These are phyloP conservation scores for Circaetus gallicus DNA, from an alignment of 2,113 vertebrate genomes.

Conservation along the genomic window DNA sequence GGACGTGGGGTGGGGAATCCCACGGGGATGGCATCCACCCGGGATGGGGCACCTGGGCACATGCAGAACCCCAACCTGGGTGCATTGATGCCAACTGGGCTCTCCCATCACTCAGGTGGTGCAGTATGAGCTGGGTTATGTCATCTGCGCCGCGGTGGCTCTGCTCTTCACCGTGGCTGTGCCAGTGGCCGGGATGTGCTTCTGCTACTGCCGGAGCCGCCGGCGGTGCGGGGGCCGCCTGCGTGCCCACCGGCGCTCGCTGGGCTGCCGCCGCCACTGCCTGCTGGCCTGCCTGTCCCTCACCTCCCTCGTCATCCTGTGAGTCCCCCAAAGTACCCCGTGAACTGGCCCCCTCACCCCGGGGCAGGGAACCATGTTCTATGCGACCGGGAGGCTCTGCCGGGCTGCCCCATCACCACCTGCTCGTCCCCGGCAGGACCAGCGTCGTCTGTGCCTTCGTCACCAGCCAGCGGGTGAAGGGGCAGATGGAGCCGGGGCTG, in stretches of 20 bases:
- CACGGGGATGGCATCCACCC: fast-evolving
- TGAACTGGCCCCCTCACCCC: fast-evolving
- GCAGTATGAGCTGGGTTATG: conserved; percentile 76
- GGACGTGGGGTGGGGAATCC: fast-evolving
- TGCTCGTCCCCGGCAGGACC: not conserved
- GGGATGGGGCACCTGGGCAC: fast-evolving
- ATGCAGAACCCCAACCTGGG: not conserved
- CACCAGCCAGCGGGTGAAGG: conserved; percentile 70
- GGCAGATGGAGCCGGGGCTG: conserved; percentile 62
- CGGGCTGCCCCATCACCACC: not conserved
- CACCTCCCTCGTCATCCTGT: conserved; percentile 77
- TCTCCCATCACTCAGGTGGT: conserved; percentile 60
- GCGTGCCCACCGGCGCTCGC: conserved; percentile 62
- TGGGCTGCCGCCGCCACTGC: conserved; percentile 57
- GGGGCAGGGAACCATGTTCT: fast-evolving
- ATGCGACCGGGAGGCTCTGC: not conserved
- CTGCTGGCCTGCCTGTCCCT: conserved; percentile 70
- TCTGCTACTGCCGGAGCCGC: conserved; percentile 69
- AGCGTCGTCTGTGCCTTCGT: conserved; percentile 73
- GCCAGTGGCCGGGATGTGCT: conserved; percentile 66
- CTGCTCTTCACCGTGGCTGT: conserved; percentile 72
- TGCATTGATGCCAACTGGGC: fast-evolving
- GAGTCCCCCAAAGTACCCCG: not conserved
- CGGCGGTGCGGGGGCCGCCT: conserved; percentile 53
- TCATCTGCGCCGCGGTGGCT: conserved; percentile 67